phyloP scores from a whole-genome alignment of 1,140 invertebrate species.

The Nephila pilipes region DNA sequence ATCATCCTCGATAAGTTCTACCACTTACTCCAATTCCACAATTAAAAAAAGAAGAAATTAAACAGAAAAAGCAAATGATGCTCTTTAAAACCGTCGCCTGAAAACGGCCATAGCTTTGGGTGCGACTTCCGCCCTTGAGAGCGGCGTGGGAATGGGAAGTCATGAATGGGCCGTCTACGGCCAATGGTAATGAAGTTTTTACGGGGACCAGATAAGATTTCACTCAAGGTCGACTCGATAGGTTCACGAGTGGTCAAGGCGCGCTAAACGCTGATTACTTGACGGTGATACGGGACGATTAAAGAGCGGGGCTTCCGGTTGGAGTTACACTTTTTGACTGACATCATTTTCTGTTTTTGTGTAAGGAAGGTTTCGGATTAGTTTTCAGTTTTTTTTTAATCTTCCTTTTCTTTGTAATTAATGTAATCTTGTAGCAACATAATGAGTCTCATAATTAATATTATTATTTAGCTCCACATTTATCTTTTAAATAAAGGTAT shows the following conservation, averaged over 20 bases:
- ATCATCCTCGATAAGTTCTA: neutral
- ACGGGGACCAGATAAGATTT: neutral
- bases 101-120: conserved; percentile 29
- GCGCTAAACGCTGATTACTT: conserved; percentile 7
- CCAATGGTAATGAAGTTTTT: conserved; percentile 18
- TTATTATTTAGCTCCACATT: too few relatives aligned
- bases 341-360: too few relatives aligned
- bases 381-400: too few relatives aligned
- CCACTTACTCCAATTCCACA: neutral
- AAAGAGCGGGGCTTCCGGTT: neutral
- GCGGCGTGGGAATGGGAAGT: conserved; percentile 49
- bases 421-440: too few relatives aligned
- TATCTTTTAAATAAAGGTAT: too few relatives aligned
- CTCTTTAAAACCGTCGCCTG: neutral
- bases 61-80: neutral
- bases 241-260: conserved; percentile 22
- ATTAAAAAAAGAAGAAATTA: neutral
- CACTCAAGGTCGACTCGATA: neutral
- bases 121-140: conserved; percentile 63
- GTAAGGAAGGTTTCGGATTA: too few relatives aligned
- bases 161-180: neutral
- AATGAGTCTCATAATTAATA: too few relatives aligned
- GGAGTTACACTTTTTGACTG: too few relatives aligned
- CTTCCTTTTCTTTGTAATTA: too few relatives aligned
- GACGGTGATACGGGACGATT: neutral